Percentiles rank a stretch among this genome's conserved stretches.
Conservation (phyloP, 2,113 vertebrate genomes). For the Marcusenius ussheri region DNA sequence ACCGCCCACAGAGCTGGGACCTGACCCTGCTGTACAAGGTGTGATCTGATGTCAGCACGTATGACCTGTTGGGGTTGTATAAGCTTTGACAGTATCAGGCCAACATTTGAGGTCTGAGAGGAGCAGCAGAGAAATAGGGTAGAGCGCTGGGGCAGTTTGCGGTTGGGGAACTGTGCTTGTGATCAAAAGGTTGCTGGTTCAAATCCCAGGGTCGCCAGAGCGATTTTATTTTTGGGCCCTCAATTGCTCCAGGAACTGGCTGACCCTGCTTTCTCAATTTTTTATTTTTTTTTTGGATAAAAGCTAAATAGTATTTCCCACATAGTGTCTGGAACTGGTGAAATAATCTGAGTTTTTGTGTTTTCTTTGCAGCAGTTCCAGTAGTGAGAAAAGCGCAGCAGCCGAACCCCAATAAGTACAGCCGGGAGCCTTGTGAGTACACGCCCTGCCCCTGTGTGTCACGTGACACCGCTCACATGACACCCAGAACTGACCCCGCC, state of each 20-base stretch:
- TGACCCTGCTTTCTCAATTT: not conserved
- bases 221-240: not conserved
- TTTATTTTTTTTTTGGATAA: not conserved
- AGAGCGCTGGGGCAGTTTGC: not conserved
- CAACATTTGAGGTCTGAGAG: not conserved
- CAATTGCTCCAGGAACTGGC: not conserved
- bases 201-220: not conserved
- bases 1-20: not conserved
- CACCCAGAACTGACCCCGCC: not conserved
- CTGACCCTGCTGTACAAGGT: not conserved
- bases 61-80: not conserved
- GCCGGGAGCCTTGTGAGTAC: slow-evolving; percentile 67
- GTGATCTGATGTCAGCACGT: not conserved
- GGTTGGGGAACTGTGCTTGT: not conserved
- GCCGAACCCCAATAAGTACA: slow-evolving; percentile 69
- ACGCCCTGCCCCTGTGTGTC: not conserved
- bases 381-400: slow-evolving; percentile 63
- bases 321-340: not conserved
- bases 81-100: not conserved
- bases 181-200: not conserved
- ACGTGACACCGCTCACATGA: not conserved
- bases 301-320: not conserved
- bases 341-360: not conserved
- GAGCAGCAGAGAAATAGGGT: not conserved
- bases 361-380: slow-evolving; percentile 56